Evolutionary conservation across 2,113 vertebrate genomes (phyloP).

Genomic region (Carollia perspicillata): DNA sequence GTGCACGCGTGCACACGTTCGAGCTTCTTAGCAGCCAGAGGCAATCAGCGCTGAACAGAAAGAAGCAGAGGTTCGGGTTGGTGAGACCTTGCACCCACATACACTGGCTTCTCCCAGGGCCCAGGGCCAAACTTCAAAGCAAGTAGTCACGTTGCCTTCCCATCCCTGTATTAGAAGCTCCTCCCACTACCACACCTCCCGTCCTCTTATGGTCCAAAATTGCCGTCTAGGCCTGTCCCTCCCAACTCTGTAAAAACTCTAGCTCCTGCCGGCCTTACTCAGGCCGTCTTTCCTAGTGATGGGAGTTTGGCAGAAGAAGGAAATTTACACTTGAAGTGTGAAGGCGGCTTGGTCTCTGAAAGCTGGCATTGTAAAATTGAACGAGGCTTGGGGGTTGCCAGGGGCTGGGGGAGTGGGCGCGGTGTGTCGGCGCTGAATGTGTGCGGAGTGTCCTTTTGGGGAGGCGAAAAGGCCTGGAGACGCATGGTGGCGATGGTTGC

Average conservation of each 20-base stretch:
- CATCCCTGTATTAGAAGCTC: not conserved
- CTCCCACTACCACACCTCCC: not conserved
- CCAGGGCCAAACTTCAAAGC: conserved; percentile 27
- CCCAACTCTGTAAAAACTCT: not conserved
- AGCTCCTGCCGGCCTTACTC: not conserved
- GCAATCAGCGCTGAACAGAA: not conserved
- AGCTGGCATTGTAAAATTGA: conserved; percentile 50
- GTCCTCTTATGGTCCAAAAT: not conserved
- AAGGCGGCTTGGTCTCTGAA: conserved; percentile 46
- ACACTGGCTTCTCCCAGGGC: not conserved
- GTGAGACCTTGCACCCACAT: not conserved
- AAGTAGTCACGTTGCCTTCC: not conserved
- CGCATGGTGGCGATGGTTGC: not conserved
- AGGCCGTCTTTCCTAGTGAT: not conserved
- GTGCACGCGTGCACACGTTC: no score
- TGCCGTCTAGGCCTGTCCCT: not conserved
- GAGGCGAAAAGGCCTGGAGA: not conserved
- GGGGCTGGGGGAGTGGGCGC: not conserved
- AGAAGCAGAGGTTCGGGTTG: not conserved
- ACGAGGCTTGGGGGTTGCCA: conserved; percentile 30
- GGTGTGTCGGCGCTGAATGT: not conserved
- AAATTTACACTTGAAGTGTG: conserved; percentile 40
- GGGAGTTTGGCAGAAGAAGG: conserved; percentile 37
- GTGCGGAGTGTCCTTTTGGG: not conserved
- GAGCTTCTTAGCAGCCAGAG: not conserved